Conservation (phyloP, 2,113 vertebrate species). For the Psittacula cyanocephala region DNA sequence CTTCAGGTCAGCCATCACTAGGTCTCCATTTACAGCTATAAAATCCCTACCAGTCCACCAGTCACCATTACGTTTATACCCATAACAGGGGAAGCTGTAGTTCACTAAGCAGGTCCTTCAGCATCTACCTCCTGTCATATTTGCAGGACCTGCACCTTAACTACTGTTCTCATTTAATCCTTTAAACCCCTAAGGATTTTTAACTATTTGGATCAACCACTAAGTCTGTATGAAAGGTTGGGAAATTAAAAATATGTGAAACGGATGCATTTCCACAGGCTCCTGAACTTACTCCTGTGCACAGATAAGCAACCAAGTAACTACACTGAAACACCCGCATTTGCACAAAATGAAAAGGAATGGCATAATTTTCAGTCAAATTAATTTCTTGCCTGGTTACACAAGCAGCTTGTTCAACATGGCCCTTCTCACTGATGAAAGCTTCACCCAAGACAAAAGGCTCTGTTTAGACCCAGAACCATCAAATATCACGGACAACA, state of each 20-base stretch:
- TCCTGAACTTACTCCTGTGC: neutral
- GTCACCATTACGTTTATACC: neutral
- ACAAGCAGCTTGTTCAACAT: neutral
- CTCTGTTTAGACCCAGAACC: neutral
- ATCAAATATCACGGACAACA: fast-evolving
- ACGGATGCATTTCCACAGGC: neutral
- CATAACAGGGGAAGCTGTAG: neutral
- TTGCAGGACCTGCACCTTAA: neutral
- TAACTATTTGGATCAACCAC: neutral
- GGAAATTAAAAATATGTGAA: neutral
- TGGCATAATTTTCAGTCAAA: neutral
- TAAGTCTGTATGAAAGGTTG: neutral
- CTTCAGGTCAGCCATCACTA: neutral
- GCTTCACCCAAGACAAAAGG: neutral
- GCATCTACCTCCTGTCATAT: neutral
- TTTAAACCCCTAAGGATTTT: constrained; percentile 34
- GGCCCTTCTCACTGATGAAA: neutral
- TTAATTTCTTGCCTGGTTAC: neutral
- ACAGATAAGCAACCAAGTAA: neutral
- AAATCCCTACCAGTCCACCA: neutral
- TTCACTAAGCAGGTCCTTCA: neutral
- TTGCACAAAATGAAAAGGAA: neutral
- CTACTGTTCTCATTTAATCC: constrained; percentile 2
- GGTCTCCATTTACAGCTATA: neutral
- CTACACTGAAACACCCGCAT: neutral